Evolutionary conservation across 2,797 vertebrate species (phyloP).

Genomic region (Champsocephalus esox): DNA sequence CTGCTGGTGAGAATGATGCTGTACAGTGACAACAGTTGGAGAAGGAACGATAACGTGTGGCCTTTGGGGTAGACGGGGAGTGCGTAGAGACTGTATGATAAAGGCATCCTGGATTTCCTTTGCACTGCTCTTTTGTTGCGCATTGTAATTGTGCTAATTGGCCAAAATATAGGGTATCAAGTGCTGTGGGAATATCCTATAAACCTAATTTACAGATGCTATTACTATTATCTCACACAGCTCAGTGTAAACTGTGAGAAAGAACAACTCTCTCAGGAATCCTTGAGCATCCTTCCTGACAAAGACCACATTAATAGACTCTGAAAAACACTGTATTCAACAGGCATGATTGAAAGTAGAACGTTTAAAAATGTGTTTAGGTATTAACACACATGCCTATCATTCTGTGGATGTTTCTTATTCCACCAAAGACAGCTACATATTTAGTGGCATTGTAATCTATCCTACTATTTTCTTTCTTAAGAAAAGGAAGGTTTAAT

Average conservation of each 20-base stretch:
- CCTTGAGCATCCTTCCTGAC: slow-evolving; percentile 33
- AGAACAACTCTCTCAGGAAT: slow-evolving; percentile 55
- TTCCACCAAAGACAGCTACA: slow-evolving; percentile 11
- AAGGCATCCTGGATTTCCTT: slow-evolving; percentile 27
- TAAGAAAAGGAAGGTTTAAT: slow-evolving; percentile 1
- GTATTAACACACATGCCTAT: neutral
- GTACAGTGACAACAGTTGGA: slow-evolving; percentile 19
- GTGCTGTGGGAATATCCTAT: slow-evolving; percentile 58
- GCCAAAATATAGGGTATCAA: slow-evolving; percentile 45
- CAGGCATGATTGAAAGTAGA: slow-evolving; percentile 12
- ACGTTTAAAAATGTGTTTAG: neutral
- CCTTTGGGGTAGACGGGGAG: slow-evolving; percentile 30
- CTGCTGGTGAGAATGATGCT: slow-evolving; percentile 15
- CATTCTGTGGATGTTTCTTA: neutral
- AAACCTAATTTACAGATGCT: slow-evolving; percentile 63
- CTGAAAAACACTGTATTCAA: slow-evolving; percentile 38
- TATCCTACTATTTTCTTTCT: neutral
- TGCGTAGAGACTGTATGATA: slow-evolving; percentile 18
- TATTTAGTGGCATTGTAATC: neutral
- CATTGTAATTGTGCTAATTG: slow-evolving; percentile 52
- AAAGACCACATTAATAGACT: slow-evolving; percentile 46
- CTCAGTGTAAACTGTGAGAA: slow-evolving; percentile 51
- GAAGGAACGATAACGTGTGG: slow-evolving; percentile 16
- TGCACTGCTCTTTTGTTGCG: slow-evolving; percentile 20
- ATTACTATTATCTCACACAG: slow-evolving; percentile 58